Base-by-base conservation (phyloP, 1,140 invertebrate genomes). In the Drosophila pruinosa region DNA sequence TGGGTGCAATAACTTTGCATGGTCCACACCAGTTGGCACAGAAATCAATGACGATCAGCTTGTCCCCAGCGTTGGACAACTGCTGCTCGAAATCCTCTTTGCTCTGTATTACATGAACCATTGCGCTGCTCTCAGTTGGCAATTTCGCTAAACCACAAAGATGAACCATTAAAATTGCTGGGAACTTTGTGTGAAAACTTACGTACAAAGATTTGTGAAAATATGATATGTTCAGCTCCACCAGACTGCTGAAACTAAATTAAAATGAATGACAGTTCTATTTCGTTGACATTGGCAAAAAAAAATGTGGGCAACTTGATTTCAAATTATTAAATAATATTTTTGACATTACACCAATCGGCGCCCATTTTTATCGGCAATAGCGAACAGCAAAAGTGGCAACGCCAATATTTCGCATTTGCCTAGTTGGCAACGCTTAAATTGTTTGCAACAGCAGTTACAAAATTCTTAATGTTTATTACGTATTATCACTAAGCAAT, bases 41-140 rank as follows among this genome's bases (percentile, higher is more conserved):
- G 90, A 98, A 97, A 90, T 98, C 97, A 43, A 99, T 94, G 7
- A 99, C 94, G 14, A 99, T 95, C 64, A 99, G 92, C 80, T 96
- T 96, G 5, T 94, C 92, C 1, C 95, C 96, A 34, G 97, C 96
- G 57, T 95, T 94, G 0, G 92, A 89, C 17, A 98, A 19, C 24
- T 76, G 72, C 57, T 62, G 26, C 0, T 90, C 78, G 3, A 90
- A 70, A 28, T 90, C 92, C 85, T 95, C 94, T 28, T 89, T 92
- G 63, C 95, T 78, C 12, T 69, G 61, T 7, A 90, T 68, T 8
- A 80, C 41, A 43, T 82, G 85, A 14, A 75, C 67, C 89, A 90
- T 89, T 34, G 21, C 19, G 43, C n/a, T 45, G 1, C 21, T 48
- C 7, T 48, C 1, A 3, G 19, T 22, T 21, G 19, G 1, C 0